Evolutionary conservation across 2,797 vertebrate genomes (phyloP), one percentile per base, ranked within the genome.

Genomic region (Nyctalus aviator): DNA sequence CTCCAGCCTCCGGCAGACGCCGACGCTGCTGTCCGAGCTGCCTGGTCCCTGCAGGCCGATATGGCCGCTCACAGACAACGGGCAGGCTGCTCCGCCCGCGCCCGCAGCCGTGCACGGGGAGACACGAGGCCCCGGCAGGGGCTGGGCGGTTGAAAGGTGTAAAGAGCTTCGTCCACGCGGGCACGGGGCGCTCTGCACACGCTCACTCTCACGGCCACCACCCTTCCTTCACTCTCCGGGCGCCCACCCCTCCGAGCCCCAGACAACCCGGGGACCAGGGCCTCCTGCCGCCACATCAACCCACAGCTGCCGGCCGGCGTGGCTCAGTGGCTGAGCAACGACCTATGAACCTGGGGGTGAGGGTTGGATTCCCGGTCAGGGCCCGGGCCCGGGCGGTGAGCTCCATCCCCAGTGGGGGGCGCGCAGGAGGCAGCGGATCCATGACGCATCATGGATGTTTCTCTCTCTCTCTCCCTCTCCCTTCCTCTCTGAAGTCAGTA

Each of bases 181-280:
- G 41, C 23, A 12, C 0, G 1, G 0, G n/a, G 37, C 53, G 8
- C 53, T 6, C 9, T 0, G 3, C 3, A 4, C 4, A 0, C 0
- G 13, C 5, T 15, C 4, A 4, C 71, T 20, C 0, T 44, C 0
- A 15, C 4, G 8, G 41, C 30, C 1, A 3, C 25, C 20, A 0
- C 62, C 3, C 14, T 0, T 6, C 8, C 21, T 18, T 18, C 21
- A 32, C 17, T 0, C 8, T 37, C 32, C 1, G 27, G 81, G 79
- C 69, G 23, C 0, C 12, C 55, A 21, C 18, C n/a, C 23, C 3
- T 1, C 35, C 0, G 25, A n/a, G n/a, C 41, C 64, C 30, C 37
- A 55, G 6, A 1, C 10, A 8, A 25, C 57, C 57, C 25, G 57
- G 57, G 25, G 11, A 1, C 30, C 15, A 5, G 41, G 48, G 41